phyloP scores from a whole-genome alignment of 53 echinoderm and acorn worm genomes.

The Hippasteria phrygiana region DNA sequence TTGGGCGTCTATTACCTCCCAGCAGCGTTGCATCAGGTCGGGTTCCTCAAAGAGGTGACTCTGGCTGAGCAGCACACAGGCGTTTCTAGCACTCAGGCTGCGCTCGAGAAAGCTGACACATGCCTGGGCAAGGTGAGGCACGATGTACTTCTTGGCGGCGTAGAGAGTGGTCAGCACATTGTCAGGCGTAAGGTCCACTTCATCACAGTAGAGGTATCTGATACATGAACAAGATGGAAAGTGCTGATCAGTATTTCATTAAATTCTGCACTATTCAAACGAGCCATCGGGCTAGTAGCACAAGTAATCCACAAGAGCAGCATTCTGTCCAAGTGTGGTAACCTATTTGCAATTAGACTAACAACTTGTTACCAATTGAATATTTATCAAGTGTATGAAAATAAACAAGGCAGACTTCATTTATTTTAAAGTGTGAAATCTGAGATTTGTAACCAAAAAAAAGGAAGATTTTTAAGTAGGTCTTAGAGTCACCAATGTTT shows the following conservation, averaged over 20 bases:
- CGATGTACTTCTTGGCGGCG: constrained; percentile 98
- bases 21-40: constrained; percentile 94
- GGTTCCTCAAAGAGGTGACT: constrained; percentile 97
- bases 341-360: too few relatives aligned
- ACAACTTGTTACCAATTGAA: too few relatives aligned
- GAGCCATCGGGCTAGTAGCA: too few relatives aligned
- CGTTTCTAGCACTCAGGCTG: constrained; percentile 92
- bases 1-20: constrained; percentile 98
- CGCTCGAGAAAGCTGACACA: constrained; percentile 94
- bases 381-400: too few relatives aligned
- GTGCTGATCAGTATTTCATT: background rate
- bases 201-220: constrained; percentile 99
- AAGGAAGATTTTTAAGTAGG: too few relatives aligned
- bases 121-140: constrained; percentile 91
- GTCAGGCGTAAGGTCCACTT: constrained; percentile 93
- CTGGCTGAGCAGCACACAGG: constrained; percentile 91
- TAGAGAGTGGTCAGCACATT: constrained; percentile 94
- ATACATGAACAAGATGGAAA: background rate
- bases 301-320: too few relatives aligned
- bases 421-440: too few relatives aligned
- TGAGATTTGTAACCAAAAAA: too few relatives aligned
- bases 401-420: too few relatives aligned
- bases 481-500: too few relatives aligned
- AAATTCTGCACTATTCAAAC: too few relatives aligned
- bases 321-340: too few relatives aligned